Conservation (phyloP, 1,140 invertebrate species). For the Plodia interpunctella region DNA sequence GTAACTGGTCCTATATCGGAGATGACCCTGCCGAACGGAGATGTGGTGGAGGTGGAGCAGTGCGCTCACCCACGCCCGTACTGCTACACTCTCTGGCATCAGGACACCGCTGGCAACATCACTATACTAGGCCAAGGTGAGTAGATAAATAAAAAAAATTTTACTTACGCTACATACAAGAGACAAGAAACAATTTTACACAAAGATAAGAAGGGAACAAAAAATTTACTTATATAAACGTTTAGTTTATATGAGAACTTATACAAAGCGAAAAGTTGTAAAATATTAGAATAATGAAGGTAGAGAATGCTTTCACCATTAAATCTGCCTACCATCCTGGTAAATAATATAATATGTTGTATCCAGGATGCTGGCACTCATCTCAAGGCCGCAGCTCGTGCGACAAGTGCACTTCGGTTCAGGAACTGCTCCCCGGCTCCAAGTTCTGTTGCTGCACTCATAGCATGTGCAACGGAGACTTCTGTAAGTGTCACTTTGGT, state of each 20-base stretch:
- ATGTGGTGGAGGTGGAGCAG: slow-evolving; percentile 49
- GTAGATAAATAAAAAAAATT: slow-evolving; percentile 2
- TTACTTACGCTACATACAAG: too few relatives aligned
- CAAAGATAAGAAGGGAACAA: too few relatives aligned
- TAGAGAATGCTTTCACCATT: too few relatives aligned
- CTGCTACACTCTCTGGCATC: slow-evolving; percentile 67
- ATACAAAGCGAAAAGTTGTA: too few relatives aligned
- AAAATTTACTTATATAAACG: too few relatives aligned
- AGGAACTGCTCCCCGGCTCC: slow-evolving; percentile 38
- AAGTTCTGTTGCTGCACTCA: slow-evolving; percentile 71
- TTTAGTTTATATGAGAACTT: too few relatives aligned
- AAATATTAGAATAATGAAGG: too few relatives aligned
- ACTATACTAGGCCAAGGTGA: slow-evolving; percentile 69
- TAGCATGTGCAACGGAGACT: slow-evolving; percentile 63
- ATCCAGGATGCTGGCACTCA: slow-evolving; percentile 67
- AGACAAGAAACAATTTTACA: too few relatives aligned
- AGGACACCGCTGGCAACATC: slow-evolving; percentile 49
- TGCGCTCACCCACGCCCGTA: slow-evolving; percentile 55
- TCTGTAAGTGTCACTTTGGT: slow-evolving; percentile 50
- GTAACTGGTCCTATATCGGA: slow-evolving; percentile 46
- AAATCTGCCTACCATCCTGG: too few relatives aligned
- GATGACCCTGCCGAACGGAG: slow-evolving; percentile 44
- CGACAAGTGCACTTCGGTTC: slow-evolving; percentile 46
- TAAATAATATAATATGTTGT: not conserved
- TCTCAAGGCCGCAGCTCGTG: slow-evolving; percentile 49